phyloP scores from a whole-genome alignment of 2,797 vertebrate species.

The Enteromius thamalakanensis region DNA sequence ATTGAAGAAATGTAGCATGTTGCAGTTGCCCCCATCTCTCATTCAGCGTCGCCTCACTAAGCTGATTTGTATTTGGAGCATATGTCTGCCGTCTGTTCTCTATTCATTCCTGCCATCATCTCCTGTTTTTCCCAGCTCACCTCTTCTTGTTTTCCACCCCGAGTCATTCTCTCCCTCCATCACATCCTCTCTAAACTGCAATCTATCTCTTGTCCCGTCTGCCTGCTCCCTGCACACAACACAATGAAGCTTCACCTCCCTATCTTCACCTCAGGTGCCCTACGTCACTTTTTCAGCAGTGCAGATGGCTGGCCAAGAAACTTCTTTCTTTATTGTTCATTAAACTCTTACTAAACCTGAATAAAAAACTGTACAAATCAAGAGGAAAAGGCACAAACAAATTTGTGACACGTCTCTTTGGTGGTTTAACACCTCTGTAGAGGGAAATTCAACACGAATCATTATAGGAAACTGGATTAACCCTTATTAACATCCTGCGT shows the following conservation, averaged over 20 bases:
- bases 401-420: neutral
- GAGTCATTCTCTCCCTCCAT: slow-evolving; percentile 8
- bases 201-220: slow-evolving; percentile 39
- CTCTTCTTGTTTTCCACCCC: slow-evolving; percentile 20
- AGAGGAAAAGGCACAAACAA: neutral
- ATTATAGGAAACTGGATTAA: slow-evolving; percentile 30
- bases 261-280: slow-evolving; percentile 4
- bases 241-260: neutral
- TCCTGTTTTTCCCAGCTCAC: slow-evolving; percentile 18
- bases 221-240: neutral
- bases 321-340: neutral
- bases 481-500: slow-evolving; percentile 14
- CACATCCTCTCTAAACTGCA: slow-evolving; percentile 19
- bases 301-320: neutral
- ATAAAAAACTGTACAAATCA: neutral
- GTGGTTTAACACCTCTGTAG: neutral
- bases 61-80: slow-evolving; percentile 70
- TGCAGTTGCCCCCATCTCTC: neutral
- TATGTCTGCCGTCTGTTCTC: slow-evolving; percentile 62
- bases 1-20: neutral
- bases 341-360: neutral
- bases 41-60: slow-evolving; percentile 47
- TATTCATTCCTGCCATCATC: slow-evolving; percentile 24
- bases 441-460: neutral
- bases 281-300: neutral